Evolutionary conservation across 2,797 vertebrate genomes (phyloP).

Genomic region (Bovichtus diacanthus): DNA sequence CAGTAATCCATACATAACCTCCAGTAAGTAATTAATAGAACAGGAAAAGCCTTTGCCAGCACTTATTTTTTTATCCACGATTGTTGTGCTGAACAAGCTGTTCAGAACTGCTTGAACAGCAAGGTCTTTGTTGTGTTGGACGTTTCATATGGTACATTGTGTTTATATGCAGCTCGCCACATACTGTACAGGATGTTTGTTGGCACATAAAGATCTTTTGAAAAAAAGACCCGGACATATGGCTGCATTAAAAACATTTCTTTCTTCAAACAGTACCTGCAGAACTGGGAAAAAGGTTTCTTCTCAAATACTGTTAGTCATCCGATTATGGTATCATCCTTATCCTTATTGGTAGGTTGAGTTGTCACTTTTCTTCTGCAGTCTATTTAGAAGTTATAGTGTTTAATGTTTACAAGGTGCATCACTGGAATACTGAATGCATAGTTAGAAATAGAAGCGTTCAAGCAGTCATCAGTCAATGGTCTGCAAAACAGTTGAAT

Average conservation of each 20-base stretch:
- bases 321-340: conserved; percentile 7
- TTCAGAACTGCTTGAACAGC: conserved; percentile 23
- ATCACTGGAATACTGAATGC: background rate
- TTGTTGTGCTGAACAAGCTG: conserved; percentile 11
- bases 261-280: background rate
- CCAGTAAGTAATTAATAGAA: background rate
- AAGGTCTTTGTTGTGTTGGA: conserved; percentile 31
- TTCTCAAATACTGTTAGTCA: background rate
- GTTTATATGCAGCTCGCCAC: conserved; percentile 12
- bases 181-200: conserved; percentile 1
- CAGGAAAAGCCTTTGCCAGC: conserved; percentile 17
- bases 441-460: conserved; percentile 8
- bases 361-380: background rate
- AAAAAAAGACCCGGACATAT: background rate
- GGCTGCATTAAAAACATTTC: background rate
- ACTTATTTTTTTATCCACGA: background rate
- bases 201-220: background rate
- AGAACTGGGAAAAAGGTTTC: background rate
- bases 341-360: conserved; percentile 9
- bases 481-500: conserved; percentile 35
- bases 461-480: conserved; percentile 29
- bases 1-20: background rate
- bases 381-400: background rate
- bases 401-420: conserved; percentile 1
- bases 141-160: conserved; percentile 3